These are phyloP conservation scores for Myotis yumanensis DNA, from an alignment of 2,113 vertebrate genomes.

Conservation along the genomic window DNA sequence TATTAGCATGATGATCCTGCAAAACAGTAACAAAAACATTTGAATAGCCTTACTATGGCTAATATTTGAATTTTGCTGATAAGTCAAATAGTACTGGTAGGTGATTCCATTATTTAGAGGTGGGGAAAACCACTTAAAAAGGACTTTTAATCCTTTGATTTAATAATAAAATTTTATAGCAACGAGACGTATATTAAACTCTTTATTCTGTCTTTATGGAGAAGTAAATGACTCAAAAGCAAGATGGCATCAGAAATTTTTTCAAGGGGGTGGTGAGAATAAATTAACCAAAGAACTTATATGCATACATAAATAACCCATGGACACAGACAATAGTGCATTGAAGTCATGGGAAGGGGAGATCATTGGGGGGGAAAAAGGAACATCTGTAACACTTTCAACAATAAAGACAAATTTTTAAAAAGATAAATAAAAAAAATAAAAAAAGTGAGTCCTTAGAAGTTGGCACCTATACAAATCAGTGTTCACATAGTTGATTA, in stretches of 20 bases:
- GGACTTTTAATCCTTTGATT: not conserved
- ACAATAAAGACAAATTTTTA: too few relatives aligned
- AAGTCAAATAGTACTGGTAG: not conserved
- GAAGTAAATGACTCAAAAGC: not conserved
- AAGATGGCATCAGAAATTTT: not conserved
- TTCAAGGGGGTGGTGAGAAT: not conserved
- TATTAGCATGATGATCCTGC: conserved; percentile 8
- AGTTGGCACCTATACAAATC: not conserved
- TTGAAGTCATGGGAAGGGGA: too few relatives aligned
- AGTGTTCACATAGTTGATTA: not conserved
- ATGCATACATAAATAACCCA: too few relatives aligned
- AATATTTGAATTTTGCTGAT: conserved; percentile 4
- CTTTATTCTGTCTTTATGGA: not conserved
- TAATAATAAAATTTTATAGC: not conserved
- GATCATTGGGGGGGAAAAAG: too few relatives aligned
- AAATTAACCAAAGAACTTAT: too few relatives aligned
- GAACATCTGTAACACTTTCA: too few relatives aligned
- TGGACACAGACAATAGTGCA: too few relatives aligned
- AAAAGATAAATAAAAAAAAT: too few relatives aligned
- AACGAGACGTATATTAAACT: not conserved
- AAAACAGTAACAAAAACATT: not conserved
- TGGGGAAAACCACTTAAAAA: not conserved
- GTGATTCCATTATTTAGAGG: not conserved
- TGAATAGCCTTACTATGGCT: not conserved
- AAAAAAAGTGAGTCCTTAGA: not conserved